These are phyloP conservation scores for Phalacrocorax brasilianus DNA, from an alignment of 2,113 vertebrate species.

Conservation along the genomic window DNA sequence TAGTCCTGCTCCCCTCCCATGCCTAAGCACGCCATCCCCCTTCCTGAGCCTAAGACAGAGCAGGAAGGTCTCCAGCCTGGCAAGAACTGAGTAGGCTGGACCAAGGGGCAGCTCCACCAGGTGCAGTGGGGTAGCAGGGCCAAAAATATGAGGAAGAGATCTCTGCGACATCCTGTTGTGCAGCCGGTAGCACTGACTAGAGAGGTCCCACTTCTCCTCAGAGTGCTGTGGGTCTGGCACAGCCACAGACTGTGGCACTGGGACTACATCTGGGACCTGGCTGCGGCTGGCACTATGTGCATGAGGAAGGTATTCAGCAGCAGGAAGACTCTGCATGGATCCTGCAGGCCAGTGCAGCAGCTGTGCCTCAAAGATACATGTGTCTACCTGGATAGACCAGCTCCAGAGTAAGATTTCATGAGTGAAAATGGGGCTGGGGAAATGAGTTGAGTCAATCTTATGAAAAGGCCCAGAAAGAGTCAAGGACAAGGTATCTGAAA, in stretches of 20 bases:
- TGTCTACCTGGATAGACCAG: background rate
- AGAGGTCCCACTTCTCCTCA: background rate
- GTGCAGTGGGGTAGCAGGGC: background rate
- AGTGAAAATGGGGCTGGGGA: background rate
- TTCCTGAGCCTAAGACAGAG: background rate
- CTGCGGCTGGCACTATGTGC: background rate
- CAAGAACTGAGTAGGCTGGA: background rate
- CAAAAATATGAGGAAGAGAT: background rate
- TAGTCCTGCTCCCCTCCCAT: background rate
- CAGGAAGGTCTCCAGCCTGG: background rate
- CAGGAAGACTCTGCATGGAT: background rate
- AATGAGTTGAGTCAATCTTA: background rate
- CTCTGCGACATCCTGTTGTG: background rate
- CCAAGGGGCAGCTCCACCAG: background rate
- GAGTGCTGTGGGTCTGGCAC: background rate
- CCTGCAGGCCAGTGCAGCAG: background rate
- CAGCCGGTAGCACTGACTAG: background rate
- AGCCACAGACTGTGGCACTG: background rate
- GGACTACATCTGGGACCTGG: background rate
- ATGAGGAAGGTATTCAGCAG: background rate
- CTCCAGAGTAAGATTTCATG: background rate
- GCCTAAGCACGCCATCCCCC: background rate
- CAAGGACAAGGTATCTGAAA: background rate
- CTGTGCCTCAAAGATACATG: accelerated
- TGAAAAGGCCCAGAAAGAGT: background rate